A percentile compares a stretch with the other conserved stretches of the same genome.
Evolutionary conservation across 2,113 vertebrate genomes (phyloP).

Genomic region (Lasiurus cinereus): DNA sequence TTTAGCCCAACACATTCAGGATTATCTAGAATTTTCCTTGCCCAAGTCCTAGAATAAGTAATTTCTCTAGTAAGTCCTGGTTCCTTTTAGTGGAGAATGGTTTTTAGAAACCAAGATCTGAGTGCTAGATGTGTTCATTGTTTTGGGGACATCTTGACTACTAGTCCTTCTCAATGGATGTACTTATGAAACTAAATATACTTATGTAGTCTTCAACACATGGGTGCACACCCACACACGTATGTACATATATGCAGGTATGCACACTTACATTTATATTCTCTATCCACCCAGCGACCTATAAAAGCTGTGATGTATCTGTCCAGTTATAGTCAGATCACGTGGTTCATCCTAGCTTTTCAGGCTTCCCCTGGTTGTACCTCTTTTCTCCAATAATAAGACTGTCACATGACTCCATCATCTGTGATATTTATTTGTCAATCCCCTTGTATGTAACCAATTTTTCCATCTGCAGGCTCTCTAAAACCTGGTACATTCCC

Average conservation of each 20-base stretch:
- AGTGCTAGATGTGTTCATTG: background rate
- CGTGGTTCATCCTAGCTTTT: background rate
- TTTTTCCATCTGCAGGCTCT: background rate
- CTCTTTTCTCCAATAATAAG: background rate
- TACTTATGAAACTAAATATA: background rate
- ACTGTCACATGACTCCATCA: background rate
- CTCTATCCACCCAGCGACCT: background rate
- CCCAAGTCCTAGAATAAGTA: background rate
- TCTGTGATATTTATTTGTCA: conserved; percentile 3
- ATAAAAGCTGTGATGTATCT: background rate
- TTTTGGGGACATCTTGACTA: background rate
- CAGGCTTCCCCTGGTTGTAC: background rate
- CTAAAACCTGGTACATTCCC: background rate
- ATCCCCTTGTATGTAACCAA: background rate
- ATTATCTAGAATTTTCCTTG: background rate
- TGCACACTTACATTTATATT: background rate
- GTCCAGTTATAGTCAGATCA: background rate
- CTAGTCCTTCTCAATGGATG: background rate
- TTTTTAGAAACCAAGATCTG: conserved; percentile 50
- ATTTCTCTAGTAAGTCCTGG: background rate
- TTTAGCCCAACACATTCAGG: background rate
- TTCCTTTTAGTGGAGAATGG: conserved; percentile 23
- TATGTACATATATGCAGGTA: background rate
- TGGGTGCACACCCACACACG: background rate
- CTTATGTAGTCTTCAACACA: background rate